These are phyloP conservation scores for Aegotheles bennettii DNA, from an alignment of 2,113 vertebrate genomes.

Conservation along the genomic window DNA sequence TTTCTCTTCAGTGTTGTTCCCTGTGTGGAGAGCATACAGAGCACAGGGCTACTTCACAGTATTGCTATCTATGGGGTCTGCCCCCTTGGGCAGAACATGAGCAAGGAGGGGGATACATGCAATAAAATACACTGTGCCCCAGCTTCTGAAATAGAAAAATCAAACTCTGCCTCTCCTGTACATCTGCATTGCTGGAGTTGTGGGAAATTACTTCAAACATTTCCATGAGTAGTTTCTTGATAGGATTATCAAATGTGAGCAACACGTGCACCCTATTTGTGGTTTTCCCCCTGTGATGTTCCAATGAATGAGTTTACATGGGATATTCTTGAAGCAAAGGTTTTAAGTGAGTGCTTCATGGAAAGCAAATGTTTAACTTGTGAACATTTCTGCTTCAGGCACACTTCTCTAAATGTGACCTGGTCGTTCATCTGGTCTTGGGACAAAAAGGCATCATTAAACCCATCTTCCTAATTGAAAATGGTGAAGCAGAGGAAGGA, in stretches of 20 bases:
- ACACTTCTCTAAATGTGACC: background rate
- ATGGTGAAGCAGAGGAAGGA: background rate
- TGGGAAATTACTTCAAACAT: background rate
- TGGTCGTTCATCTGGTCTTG: background rate
- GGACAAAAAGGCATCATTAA: background rate
- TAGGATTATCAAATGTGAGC: background rate
- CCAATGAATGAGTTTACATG: background rate
- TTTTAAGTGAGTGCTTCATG: background rate
- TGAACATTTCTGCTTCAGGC: background rate
- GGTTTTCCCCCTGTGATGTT: background rate
- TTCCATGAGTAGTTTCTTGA: background rate
- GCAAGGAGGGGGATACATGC: background rate
- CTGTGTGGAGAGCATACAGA: background rate
- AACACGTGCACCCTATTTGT: background rate
- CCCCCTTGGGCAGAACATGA: background rate
- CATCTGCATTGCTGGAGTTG: background rate
- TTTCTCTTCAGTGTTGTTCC: background rate
- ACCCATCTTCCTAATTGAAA: background rate
- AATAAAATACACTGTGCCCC: background rate
- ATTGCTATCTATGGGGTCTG: background rate
- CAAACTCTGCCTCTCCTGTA: background rate
- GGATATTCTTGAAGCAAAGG: background rate
- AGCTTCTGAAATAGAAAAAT: background rate
- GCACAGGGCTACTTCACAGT: background rate
- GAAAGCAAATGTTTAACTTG: background rate